phyloP scores from a whole-genome alignment of 2,797 vertebrate species.

The Halcyon smyrnensis region DNA sequence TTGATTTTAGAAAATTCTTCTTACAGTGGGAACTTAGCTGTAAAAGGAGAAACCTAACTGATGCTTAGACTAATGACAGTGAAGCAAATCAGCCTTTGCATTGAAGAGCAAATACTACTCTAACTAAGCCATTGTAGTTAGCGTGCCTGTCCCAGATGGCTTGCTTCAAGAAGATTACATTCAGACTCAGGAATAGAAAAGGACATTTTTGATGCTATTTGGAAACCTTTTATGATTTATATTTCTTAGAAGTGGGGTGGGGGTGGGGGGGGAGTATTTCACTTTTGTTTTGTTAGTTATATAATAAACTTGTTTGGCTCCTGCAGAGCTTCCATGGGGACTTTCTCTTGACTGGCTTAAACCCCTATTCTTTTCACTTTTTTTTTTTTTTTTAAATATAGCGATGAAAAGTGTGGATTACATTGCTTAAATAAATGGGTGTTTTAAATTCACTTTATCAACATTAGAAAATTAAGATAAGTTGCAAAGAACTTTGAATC shows the following conservation, averaged over 20 bases:
- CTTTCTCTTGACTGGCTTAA: conserved; percentile 46
- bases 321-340: neutral
- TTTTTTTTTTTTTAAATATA: neutral
- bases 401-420: conserved; percentile 37
- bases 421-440: conserved; percentile 34
- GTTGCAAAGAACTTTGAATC: conserved; percentile 18
- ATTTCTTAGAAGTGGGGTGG: conserved; percentile 43
- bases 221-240: conserved; percentile 54
- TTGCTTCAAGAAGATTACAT: conserved; percentile 57
- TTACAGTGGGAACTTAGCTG: neutral
- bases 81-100: conserved; percentile 35
- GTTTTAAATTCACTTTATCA: conserved; percentile 44
- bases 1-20: conserved; percentile 40
- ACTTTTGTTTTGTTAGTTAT: conserved; percentile 50
- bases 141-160: conserved; percentile 50
- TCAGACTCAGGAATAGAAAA: conserved; percentile 39
- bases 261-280: neutral
- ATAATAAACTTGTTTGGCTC: conserved; percentile 31
- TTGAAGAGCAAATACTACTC: conserved; percentile 9
- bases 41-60: conserved; percentile 5
- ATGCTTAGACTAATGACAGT: conserved; percentile 15
- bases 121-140: conserved; percentile 33
- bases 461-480: conserved; percentile 38
- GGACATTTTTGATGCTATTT: conserved; percentile 32
- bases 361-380: neutral